Conservation (phyloP, 2,113 vertebrate genomes). For the Tachycineta bicolor region DNA sequence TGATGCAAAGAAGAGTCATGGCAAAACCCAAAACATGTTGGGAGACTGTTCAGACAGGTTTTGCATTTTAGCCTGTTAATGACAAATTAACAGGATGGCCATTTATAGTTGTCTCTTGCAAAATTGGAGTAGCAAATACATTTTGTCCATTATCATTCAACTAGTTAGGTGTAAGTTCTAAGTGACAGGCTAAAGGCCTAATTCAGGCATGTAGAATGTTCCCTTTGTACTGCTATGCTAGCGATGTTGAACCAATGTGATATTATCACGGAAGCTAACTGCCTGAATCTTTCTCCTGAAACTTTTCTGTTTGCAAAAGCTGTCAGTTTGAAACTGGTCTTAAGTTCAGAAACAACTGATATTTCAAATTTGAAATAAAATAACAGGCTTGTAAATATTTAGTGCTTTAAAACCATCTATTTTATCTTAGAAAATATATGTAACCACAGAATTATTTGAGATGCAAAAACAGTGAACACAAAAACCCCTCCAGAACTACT, state of each 20-base stretch:
- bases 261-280: neutral
- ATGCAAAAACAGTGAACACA: neutral
- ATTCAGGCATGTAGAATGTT: neutral
- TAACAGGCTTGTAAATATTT: neutral
- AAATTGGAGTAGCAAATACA: neutral
- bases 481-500: neutral
- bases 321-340: neutral
- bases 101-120: neutral
- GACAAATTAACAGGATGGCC: neutral
- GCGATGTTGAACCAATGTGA: neutral
- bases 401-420: constrained; percentile 6
- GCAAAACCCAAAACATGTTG: neutral
- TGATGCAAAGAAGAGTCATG: neutral
- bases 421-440: neutral
- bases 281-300: neutral
- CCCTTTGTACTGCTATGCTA: neutral
- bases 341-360: neutral
- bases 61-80: neutral
- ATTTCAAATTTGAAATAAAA: neutral
- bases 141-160: neutral
- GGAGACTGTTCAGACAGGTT: neutral
- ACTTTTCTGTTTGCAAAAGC: neutral
- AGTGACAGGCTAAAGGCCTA: neutral
- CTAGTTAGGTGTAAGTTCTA: neutral
- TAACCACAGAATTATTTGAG: constrained; percentile 22